phyloP scores from a whole-genome alignment of 2,888 invertebrate species.

The Luffia ferchaultella region DNA sequence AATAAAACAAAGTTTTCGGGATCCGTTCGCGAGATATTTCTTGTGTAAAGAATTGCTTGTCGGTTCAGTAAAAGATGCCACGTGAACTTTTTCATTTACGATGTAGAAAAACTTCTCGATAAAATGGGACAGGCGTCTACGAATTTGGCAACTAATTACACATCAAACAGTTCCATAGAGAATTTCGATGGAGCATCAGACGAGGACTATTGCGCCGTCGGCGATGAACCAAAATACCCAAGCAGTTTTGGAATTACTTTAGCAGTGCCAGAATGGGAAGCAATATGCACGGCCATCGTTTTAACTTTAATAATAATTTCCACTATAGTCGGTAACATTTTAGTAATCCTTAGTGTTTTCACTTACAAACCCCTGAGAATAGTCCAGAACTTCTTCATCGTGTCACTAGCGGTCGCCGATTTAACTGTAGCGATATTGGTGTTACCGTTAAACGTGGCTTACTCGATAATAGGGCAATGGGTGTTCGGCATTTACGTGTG shows the following conservation, averaged over 20 bases:
- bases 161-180: constrained; percentile 19
- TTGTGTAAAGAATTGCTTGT: background rate
- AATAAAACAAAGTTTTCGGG: background rate
- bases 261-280: constrained; percentile 86
- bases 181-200: constrained; percentile 31
- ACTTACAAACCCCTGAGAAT: constrained; percentile 91
- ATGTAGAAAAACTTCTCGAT: constrained; percentile 28
- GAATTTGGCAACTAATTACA: constrained; percentile 35
- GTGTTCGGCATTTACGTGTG: constrained; percentile 91
- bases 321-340: constrained; percentile 90
- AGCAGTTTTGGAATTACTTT: constrained; percentile 77
- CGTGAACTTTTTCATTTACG: constrained; percentile 25
- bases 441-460: constrained; percentile 92
- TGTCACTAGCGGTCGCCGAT: constrained; percentile 93
- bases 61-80: constrained; percentile 21
- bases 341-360: constrained; percentile 95
- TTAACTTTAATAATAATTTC: constrained; percentile 86
- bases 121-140: constrained; percentile 53
- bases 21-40: background rate
- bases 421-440: constrained; percentile 89
- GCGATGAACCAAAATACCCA: constrained; percentile 60
- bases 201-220: constrained; percentile 49
- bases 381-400: constrained; percentile 96
- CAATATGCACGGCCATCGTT: constrained; percentile 79
- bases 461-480: constrained; percentile 91